phyloP scores from a whole-genome alignment of 1,140 invertebrate genomes.

The Calephelis virginiensis region DNA sequence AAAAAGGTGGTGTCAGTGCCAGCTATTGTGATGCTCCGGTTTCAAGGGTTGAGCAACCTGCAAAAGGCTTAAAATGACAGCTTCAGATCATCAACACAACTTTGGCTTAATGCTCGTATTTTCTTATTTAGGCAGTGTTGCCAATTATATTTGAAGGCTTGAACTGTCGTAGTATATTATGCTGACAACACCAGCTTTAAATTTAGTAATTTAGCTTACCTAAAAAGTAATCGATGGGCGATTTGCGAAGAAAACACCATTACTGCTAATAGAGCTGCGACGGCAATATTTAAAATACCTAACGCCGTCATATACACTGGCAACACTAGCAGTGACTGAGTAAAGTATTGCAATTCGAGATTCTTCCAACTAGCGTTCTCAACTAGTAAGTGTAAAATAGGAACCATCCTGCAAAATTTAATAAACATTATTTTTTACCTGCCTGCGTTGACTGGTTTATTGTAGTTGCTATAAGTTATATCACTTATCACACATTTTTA shows the following conservation, averaged over 20 bases:
- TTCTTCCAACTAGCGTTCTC: conserved; percentile 53
- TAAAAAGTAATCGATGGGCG: conserved; percentile 57
- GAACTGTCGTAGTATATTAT: too few relatives aligned
- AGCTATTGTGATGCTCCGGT: too few relatives aligned
- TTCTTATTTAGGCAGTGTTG: too few relatives aligned
- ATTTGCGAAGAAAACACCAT: conserved; percentile 64
- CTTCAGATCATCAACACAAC: too few relatives aligned
- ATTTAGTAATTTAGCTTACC: conserved; percentile 30
- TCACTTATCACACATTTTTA: too few relatives aligned
- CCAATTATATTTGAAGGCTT: too few relatives aligned
- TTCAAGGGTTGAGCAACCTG: too few relatives aligned
- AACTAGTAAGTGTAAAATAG: conserved; percentile 40
- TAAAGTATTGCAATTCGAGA: conserved; percentile 52
- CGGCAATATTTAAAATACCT: conserved; percentile 47
- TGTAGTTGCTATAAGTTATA: too few relatives aligned
- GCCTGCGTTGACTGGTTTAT: background rate
- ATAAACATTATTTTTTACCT: background rate
- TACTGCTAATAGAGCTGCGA: conserved; percentile 35
- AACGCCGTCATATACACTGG: conserved; percentile 58
- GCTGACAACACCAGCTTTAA: too few relatives aligned
- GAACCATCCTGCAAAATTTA: conserved; percentile 43
- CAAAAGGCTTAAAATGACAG: too few relatives aligned
- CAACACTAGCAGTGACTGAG: conserved; percentile 47
- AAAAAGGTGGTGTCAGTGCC: too few relatives aligned
- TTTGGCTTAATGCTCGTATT: too few relatives aligned